Conservation (phyloP, 64 coral and sea anemone genomes). For the Porites australiensis region DNA sequence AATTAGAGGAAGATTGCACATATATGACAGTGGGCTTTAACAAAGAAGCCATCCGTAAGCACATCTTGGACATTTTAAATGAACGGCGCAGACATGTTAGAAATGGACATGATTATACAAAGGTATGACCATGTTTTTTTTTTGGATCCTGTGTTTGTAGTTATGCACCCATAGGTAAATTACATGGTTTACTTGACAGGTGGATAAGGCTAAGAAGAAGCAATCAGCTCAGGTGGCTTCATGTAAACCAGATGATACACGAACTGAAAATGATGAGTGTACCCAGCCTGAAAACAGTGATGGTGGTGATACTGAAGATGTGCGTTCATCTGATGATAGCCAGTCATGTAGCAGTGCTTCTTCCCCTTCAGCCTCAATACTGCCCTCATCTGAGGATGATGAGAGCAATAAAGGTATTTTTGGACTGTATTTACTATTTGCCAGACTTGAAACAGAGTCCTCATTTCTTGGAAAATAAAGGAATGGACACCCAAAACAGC, state of each 20-base stretch:
- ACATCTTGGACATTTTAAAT: conserved; percentile 53
- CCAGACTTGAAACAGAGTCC: no score
- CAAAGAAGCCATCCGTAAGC: conserved; percentile 45
- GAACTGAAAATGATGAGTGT: background rate
- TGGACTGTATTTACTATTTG: no score
- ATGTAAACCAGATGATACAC: background rate
- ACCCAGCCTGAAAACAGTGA: background rate
- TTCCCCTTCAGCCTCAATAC: no score
- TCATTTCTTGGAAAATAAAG: no score
- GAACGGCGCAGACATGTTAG: conserved; percentile 32
- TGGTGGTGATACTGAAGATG: background rate
- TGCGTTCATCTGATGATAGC: background rate
- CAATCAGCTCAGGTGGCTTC: no score
- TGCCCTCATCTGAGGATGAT: background rate
- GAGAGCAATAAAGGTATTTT: background rate
- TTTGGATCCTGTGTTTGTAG: background rate
- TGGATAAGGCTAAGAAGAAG: background rate
- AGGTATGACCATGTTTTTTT: conserved; percentile 39
- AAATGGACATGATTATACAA: conserved; percentile 58
- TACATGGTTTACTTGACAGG: background rate
- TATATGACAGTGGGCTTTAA: conserved; percentile 9
- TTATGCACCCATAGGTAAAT: background rate
- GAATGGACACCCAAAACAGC: no score
- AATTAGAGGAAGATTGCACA: conserved; percentile 18
- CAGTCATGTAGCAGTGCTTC: background rate